These are phyloP conservation scores for Oreohelix idahoensis DNA, from an alignment of 1,140 invertebrate genomes.

Conservation along the genomic window DNA sequence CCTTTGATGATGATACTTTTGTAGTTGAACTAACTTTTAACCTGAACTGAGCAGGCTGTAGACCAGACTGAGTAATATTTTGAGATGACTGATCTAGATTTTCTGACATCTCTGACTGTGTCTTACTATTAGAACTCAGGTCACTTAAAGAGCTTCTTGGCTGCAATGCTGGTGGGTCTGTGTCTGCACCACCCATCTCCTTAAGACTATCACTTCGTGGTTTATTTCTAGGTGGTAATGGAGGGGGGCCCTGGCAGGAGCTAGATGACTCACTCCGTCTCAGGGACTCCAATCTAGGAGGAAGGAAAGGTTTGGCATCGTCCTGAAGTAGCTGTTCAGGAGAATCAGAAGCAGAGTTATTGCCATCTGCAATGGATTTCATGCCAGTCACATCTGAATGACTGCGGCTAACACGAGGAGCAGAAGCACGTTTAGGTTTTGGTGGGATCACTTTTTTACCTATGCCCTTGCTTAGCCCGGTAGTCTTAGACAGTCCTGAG, in stretches of 20 bases:
- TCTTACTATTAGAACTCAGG: not conserved
- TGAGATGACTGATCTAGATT: not conserved
- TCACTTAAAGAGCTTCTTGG: not conserved
- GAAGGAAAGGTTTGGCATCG: constrained; percentile 37
- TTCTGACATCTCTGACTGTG: constrained; percentile 5
- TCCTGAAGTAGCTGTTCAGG: not conserved
- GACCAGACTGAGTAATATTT: constrained; percentile 3
- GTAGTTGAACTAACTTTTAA: too few species aligned
- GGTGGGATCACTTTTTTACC: constrained; percentile 51
- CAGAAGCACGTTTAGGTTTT: constrained; percentile 55
- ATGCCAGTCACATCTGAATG: constrained; percentile 53
- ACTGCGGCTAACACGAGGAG: constrained; percentile 41
- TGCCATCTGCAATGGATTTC: constrained; percentile 33
- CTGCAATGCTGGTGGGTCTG: not conserved
- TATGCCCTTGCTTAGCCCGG: not conserved
- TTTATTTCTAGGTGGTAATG: constrained; percentile 48
- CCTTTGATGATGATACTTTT: not conserved
- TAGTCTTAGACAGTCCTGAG: constrained; percentile 8
- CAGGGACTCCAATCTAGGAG: constrained; percentile 46
- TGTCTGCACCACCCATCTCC: not conserved
- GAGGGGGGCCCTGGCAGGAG: constrained; percentile 38
- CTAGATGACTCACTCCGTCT: constrained; percentile 15
- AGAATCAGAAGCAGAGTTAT: constrained; percentile 14
- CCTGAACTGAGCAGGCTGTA: too few species aligned
- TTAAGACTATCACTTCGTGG: constrained; percentile 20